phyloP scores from a whole-genome alignment of 2,797 vertebrate genomes.

The Delichon dasypus region DNA sequence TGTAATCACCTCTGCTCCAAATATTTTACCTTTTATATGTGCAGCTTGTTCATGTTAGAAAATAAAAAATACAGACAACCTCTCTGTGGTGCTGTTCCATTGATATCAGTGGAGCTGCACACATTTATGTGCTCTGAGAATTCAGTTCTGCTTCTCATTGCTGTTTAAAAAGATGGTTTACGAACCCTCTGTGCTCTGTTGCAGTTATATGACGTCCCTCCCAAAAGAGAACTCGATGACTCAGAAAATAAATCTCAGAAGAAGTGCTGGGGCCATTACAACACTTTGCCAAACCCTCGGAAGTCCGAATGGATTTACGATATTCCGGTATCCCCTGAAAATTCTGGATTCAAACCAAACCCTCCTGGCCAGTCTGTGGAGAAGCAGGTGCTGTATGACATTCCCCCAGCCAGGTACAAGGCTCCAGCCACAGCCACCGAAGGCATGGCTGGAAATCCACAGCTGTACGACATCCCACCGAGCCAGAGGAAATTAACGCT shows the following conservation, averaged over 20 bases:
- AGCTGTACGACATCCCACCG: constrained; percentile 21
- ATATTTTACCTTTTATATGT: not conserved
- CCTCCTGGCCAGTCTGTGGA: not conserved
- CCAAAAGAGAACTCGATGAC: constrained; percentile 74
- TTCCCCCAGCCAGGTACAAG: constrained; percentile 43
- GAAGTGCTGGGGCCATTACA: constrained; percentile 63
- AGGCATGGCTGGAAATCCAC: not conserved
- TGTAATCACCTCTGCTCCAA: not conserved
- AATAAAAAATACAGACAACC: not conserved
- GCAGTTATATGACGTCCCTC: constrained; percentile 81
- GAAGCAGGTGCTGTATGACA: not conserved
- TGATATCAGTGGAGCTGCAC: not conserved
- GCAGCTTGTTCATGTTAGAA: not conserved
- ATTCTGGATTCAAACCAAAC: not conserved
- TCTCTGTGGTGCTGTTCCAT: rapidly evolving
- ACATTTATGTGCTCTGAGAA: not conserved
- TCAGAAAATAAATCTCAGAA: constrained; percentile 64
- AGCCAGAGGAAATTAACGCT: constrained; percentile 15
- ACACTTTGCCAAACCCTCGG: constrained; percentile 78
- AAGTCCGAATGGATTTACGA: constrained; percentile 90
- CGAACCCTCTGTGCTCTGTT: not conserved
- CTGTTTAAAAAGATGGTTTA: not conserved
- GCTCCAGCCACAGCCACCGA: not conserved
- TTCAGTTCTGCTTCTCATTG: not conserved
- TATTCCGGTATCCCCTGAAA: constrained; percentile 79